Evolutionary conservation across 2,797 vertebrate species (phyloP).

Genomic region (Notolepis coatsorum): DNA sequence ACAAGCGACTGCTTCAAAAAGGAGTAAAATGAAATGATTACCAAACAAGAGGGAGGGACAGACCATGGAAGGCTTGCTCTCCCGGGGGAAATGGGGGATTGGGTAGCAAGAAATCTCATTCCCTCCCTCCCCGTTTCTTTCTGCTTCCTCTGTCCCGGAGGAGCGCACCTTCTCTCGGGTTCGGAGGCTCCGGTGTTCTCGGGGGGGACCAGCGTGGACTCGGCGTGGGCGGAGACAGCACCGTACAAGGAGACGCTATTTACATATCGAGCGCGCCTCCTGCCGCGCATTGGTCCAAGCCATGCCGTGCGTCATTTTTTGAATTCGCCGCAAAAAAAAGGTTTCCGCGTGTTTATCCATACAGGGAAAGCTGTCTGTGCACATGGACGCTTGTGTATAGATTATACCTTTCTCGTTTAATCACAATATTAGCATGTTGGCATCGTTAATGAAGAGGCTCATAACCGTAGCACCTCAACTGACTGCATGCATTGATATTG

Average conservation of each 20-base stretch:
- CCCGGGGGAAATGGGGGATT: slow-evolving; percentile 82
- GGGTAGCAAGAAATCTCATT: slow-evolving; percentile 79
- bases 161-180: slow-evolving; percentile 83
- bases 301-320: slow-evolving; percentile 64
- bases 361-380: slow-evolving; percentile 12
- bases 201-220: slow-evolving; percentile 67
- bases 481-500: no score
- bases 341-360: slow-evolving; percentile 53
- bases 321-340: slow-evolving; percentile 57
- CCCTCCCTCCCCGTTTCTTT: slow-evolving; percentile 82
- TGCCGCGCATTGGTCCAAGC: slow-evolving; percentile 61
- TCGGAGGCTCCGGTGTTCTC: slow-evolving; percentile 71
- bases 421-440: no score
- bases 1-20: slow-evolving; percentile 83
- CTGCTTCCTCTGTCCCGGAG: slow-evolving; percentile 81
- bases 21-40: slow-evolving; percentile 87
- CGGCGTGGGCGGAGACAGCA: slow-evolving; percentile 59
- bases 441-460: no score
- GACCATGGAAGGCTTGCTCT: slow-evolving; percentile 75
- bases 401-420: no score
- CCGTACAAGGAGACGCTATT: slow-evolving; percentile 74
- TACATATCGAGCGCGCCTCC: slow-evolving; percentile 51
- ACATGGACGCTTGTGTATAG: no score
- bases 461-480: no score
- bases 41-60: slow-evolving; percentile 84